A percentile compares a stretch with the other conserved stretches of the same genome.
Evolutionary conservation across 2,888 invertebrate species (phyloP).

Genomic region (Camponotus fellah): DNA sequence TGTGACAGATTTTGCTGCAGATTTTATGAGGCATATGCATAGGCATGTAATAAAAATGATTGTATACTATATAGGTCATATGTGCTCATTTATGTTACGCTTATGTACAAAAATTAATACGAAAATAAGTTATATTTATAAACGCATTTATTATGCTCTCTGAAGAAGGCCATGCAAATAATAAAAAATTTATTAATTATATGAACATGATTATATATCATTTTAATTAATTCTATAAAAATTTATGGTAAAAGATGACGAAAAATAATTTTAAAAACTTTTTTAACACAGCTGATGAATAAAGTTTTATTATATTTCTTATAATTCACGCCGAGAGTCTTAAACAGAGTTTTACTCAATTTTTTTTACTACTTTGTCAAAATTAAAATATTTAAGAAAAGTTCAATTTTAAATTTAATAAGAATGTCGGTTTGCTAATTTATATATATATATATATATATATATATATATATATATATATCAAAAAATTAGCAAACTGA

Average conservation of each 20-base stretch:
- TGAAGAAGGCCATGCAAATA: background rate
- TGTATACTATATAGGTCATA: background rate
- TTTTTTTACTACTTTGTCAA: background rate
- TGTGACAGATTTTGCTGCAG: slow-evolving; percentile 9
- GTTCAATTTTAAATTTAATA: background rate
- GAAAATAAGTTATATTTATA: background rate
- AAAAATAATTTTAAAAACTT: background rate
- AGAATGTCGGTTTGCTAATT: background rate
- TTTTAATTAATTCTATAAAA: background rate
- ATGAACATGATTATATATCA: background rate
- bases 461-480: too few species aligned
- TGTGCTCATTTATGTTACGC: background rate
- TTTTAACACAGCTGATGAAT: background rate
- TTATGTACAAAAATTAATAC: background rate
- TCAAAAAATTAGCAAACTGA: too few species aligned
- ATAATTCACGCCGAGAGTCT: background rate
- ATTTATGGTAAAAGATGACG: background rate
- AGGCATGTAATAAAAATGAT: background rate
- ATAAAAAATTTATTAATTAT: slow-evolving; percentile 31
- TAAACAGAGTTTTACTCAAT: background rate
- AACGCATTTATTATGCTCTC: background rate
- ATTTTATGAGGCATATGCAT: background rate
- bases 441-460: background rate
- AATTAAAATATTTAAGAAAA: background rate
- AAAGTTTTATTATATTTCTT: background rate